Conservation (phyloP, 2,888 invertebrate species). For the Tipula lateralis region DNA sequence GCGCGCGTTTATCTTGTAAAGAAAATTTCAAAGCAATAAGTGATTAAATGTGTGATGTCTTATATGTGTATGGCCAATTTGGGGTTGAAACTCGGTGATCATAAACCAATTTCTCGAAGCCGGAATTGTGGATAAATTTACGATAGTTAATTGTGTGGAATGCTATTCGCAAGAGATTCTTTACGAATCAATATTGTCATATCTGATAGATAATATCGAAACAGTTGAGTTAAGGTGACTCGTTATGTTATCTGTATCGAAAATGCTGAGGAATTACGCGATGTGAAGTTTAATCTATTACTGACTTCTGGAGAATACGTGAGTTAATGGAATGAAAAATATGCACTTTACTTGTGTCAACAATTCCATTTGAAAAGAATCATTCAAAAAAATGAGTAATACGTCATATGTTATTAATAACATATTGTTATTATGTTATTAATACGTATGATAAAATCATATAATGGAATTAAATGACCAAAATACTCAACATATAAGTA, state of each 20-base stretch:
- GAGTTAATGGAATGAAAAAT: conserved; percentile 69
- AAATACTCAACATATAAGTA: not conserved
- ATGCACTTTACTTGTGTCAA: conserved; percentile 70
- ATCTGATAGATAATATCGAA: conserved; percentile 47
- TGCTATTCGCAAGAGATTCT: conserved; percentile 72
- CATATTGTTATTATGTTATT: no score
- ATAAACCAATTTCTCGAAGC: conserved; percentile 56
- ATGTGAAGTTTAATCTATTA: conserved; percentile 68
- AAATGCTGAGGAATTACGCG: conserved; percentile 72
- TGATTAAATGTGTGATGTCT: conserved; percentile 61
- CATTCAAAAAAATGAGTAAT: conserved; percentile 60
- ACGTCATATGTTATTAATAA: conserved; percentile 44
- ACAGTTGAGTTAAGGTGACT: conserved; percentile 42
- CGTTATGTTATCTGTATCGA: conserved; percentile 68
- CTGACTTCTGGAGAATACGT: conserved; percentile 64
- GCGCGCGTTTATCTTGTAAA: conserved; percentile 30
- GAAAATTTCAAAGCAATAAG: conserved; percentile 44
- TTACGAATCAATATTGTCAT: conserved; percentile 67
- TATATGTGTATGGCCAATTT: conserved; percentile 78
- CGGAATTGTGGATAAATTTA: conserved; percentile 52
- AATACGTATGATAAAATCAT: not conserved
- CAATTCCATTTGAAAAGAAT: conserved; percentile 77
- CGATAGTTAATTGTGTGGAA: conserved; percentile 74
- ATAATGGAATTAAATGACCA: not conserved
- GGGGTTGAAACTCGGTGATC: conserved; percentile 75